Base-by-base conservation (phyloP, 2,888 invertebrate genomes). In the Pharmacophagus antenor region DNA sequence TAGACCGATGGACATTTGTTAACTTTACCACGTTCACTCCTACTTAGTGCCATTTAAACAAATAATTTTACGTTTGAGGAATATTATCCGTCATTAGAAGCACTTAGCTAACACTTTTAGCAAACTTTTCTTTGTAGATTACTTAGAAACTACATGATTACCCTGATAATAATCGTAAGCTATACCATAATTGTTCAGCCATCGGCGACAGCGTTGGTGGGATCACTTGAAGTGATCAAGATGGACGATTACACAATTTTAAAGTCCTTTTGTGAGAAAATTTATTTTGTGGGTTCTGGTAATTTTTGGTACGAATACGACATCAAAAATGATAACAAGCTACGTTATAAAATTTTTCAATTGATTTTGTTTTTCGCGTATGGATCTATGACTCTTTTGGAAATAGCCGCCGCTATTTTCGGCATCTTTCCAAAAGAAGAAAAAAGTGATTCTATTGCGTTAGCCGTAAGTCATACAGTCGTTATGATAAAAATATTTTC, bases 401-500 rank as follows among this genome's bases (percentile, higher is more conserved):
- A 90, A 76, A 80, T 85, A 52, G 73, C 85, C 72, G 88, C 82
- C 0, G 83, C 77, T 1, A 42, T 77, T 17, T 67, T 77, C 56
- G 87, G 85, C 1, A 71, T 79, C 46, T 84, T 86, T 65, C 86
- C 90, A 8, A 74, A 79, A 56, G 85, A 87, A 60, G 88, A 89
- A 64, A 80, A 81, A 67, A 76, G 81, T 47, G 89, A 90, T 63
- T 77, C 80, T 0, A 69, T 84, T 1, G 79, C 83, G n/a, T 84
- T 89, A 25, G 79, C 84, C 5, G 77, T 85, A 49, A 85, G 85
- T 63, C 89, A 89, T 58, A 78, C 82, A 0, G 78, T 88, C 47
- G 83, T 88, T 51, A 72, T 86, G 73, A 72, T 83, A 49, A 89
- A 89, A 70, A 73, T 86, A 64, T 71, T 75, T 20, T 84, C 78